A percentile compares a stretch with the other conserved stretches of the same genome.
phyloP scores from a whole-genome alignment of 2,113 vertebrate species.

The Nasalis larvatus region DNA sequence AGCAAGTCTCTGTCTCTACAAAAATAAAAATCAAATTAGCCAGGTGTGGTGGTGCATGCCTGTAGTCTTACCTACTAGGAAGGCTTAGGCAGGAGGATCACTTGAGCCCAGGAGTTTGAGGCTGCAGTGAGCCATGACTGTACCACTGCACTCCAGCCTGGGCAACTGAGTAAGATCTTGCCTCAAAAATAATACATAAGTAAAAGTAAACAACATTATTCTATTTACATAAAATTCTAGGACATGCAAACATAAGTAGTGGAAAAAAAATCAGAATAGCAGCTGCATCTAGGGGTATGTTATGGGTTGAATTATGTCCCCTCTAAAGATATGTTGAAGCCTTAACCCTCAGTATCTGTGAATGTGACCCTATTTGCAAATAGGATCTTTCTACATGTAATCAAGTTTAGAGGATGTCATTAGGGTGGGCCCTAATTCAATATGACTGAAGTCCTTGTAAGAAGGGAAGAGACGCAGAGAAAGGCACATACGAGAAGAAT shows the following conservation, averaged over 20 bases:
- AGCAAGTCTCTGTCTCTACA: too few species aligned
- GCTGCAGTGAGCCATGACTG: too few species aligned
- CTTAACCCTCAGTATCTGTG: neutral
- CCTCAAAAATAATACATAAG: too few species aligned
- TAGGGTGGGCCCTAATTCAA: neutral
- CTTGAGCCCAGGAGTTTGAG: too few species aligned
- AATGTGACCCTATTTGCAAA: neutral
- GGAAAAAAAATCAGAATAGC: neutral
- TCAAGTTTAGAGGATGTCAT: neutral
- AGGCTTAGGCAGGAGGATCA: too few species aligned
- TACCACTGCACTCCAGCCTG: too few species aligned
- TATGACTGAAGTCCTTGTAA: neutral
- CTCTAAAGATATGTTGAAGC: neutral
- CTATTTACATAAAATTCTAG: neutral
- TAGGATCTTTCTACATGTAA: neutral
- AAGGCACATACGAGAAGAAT: neutral
- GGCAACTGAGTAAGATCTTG: too few species aligned
- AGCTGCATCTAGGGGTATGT: neutral
- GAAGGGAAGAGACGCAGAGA: neutral
- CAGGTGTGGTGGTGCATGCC: too few species aligned
- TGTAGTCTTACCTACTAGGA: too few species aligned
- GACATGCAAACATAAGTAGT: neutral
- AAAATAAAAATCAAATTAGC: too few species aligned
- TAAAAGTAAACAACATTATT: neutral
- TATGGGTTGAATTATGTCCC: neutral